Evolutionary conservation across 2,113 vertebrate species (phyloP), one percentile per base, ranked within the genome.

Genomic region (Menura novaehollandiae): DNA sequence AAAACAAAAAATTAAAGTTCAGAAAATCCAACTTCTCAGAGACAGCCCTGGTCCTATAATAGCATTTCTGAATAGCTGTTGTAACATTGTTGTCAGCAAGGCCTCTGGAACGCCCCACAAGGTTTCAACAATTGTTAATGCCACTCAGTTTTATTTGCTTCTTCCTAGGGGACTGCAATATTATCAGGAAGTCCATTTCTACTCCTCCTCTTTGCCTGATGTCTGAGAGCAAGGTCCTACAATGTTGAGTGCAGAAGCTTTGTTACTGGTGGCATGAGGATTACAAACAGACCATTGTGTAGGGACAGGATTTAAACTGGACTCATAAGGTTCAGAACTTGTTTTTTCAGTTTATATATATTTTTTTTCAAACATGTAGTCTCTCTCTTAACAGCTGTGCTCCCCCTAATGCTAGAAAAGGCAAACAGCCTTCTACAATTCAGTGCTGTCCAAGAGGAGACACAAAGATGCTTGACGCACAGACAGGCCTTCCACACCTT

Each of bases 361-460:
- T 9, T 19, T 32, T 43, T 49, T 49, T 13, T 33, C 39, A 44
- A 27, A 13, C 24, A 30, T 3, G 8, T 26, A 33, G 23, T 52
- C 28, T 85, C 10, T 88, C 53, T 85, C 17, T 85, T 33, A 83
- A 81, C 59, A 86, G 76, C 51, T 88, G 88, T 71, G 89, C 91
- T 95, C 89, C 86, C 92, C 76, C 79, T 95, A 92, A 92, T 58
- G 94, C 76, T 89, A 33, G 91, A 52, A 84, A 72, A 78, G 35
- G 47, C 81, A 92, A 93, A 71, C 27, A 91, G 52, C 80, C 32
- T 80, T 55, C 63, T 55, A 23, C 44, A 72, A 7, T 24, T 43
- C 69, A 62, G 26, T 17, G 15, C 77, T 35, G 23, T 28, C 41
- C 58, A 43, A 47, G 33, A 83, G n/a, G 37, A 89, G 30, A 51